Evolutionary conservation across 2,888 invertebrate species (phyloP).

Genomic region (Drosophila parthenogenetica): DNA sequence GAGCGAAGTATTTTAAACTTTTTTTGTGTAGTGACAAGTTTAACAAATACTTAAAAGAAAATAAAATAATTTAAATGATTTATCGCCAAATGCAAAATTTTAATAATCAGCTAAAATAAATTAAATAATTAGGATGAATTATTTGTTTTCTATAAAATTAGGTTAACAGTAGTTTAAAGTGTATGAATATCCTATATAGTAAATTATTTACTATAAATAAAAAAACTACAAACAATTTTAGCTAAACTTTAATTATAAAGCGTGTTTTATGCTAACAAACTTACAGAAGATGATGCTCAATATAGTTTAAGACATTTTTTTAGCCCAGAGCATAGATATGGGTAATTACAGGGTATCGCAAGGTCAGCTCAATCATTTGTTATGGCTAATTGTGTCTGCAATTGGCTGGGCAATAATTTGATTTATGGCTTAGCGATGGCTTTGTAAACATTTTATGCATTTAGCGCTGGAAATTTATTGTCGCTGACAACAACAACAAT

Average conservation of each 20-base stretch:
- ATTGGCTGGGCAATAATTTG: conserved; percentile 49
- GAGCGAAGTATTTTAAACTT: neutral
- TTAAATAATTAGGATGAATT: too few species aligned
- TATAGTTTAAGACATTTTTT: too few species aligned
- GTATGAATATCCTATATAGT: too few species aligned
- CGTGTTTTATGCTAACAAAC: too few species aligned
- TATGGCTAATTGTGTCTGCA: conserved; percentile 29
- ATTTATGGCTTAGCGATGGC: conserved; percentile 56
- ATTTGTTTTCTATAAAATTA: too few species aligned
- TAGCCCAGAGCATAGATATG: neutral
- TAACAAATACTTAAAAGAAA: neutral
- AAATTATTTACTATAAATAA: too few species aligned
- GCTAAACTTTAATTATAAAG: too few species aligned
- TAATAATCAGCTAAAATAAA: too few species aligned
- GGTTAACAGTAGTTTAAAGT: too few species aligned
- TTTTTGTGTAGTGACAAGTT: neutral
- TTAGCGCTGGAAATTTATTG: conserved; percentile 66
- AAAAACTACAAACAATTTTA: too few species aligned
- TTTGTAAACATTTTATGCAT: conserved; percentile 68
- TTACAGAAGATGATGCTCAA: too few species aligned
- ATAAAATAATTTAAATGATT: neutral
- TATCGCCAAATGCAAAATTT: neutral
- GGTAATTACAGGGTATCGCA: conserved; percentile 8
- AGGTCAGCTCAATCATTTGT: neutral
- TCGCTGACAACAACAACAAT: conserved; percentile 25